Base-by-base conservation (phyloP, 2,888 invertebrate genomes). In the Mimas tiliae region DNA sequence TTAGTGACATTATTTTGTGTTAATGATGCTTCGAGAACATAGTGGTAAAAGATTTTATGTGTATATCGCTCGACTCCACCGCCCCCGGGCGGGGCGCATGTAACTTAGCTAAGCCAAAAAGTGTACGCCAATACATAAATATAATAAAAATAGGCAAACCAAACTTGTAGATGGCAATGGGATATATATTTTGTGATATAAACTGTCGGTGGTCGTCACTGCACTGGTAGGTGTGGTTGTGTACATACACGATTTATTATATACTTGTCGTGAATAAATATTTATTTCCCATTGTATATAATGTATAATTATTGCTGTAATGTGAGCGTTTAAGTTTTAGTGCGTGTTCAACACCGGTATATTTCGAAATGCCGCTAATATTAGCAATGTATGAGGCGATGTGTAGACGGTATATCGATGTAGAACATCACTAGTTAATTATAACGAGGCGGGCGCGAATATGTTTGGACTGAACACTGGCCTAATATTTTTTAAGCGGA, bases 241-340 rank as follows among this genome's bases (percentile, higher is more conserved):
- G 91, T 91, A 91, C 83, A 91, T 91, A 92, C 88, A 88, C 90
- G 85, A 81, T 83, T 81, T 85, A 71, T 73, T 83, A 80, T 86
- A 85, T 85, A 80, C 78, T 79, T 78, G 82, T 87, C 90, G 87
- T 89, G 87, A 85, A 82, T 87, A 85, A 78, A 80, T 91, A 92
- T 92, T 91, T 92, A 91, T 92, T 91, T 90, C 89, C 86, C 87
- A 86, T 89, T 92, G 93, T 93, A 93, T 91, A 93, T 92, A 93
- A 89, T 90, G 91, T 91, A 86, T 88, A 89, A 88, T 89, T 79
- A 75, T 48, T 47, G 51, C 52, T 58, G 58, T 58, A 58, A 58
- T 58, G 58, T 58, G 64, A 64, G 62, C 45, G 52, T 58, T 64
- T 64, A 16, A 45, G 38, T 50, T 51, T 67, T 63, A 66, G 68